Evolutionary conservation across 2,888 invertebrate species (phyloP).

Genomic region (Drosophila flavopinicola): DNA sequence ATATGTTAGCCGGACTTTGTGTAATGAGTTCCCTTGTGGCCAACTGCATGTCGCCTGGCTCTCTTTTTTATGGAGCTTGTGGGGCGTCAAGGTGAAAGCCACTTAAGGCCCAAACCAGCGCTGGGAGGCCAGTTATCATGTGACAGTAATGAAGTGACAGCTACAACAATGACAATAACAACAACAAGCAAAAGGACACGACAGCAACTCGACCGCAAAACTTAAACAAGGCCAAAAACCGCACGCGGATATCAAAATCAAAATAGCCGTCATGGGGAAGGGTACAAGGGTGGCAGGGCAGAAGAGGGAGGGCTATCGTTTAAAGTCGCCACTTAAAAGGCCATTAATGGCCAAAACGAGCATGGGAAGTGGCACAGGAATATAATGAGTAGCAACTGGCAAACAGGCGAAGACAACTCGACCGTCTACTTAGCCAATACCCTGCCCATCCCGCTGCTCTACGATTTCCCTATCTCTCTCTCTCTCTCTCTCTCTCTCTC

Average conservation of each 20-base stretch:
- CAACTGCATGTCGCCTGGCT: constrained; percentile 52
- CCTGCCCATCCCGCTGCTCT: not conserved
- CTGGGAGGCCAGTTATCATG: constrained; percentile 64
- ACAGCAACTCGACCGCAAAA: constrained; percentile 50
- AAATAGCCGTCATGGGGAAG: constrained; percentile 24
- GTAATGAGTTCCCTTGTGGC: constrained; percentile 75
- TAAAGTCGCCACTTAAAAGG: constrained; percentile 48
- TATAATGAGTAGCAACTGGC: constrained; percentile 39
- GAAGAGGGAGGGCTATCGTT: constrained; percentile 5
- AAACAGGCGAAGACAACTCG: constrained; percentile 34
- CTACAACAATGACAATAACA: constrained; percentile 42
- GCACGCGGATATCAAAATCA: constrained; percentile 52
- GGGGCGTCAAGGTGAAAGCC: constrained; percentile 72
- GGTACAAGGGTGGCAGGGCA: not conserved
- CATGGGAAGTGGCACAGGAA: constrained; percentile 10
- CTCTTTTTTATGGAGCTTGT: constrained; percentile 23
- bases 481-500: not conserved
- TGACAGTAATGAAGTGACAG: constrained; percentile 78
- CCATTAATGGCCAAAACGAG: constrained; percentile 38
- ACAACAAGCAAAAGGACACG: constrained; percentile 31
- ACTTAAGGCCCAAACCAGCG: constrained; percentile 59
- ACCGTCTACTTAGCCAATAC: constrained; percentile 4
- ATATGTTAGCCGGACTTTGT: constrained; percentile 69
- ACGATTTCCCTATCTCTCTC: not conserved
- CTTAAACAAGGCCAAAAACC: constrained; percentile 48